Base-by-base conservation (phyloP, 2,797 vertebrate genomes). In the Labeo calbasu region DNA sequence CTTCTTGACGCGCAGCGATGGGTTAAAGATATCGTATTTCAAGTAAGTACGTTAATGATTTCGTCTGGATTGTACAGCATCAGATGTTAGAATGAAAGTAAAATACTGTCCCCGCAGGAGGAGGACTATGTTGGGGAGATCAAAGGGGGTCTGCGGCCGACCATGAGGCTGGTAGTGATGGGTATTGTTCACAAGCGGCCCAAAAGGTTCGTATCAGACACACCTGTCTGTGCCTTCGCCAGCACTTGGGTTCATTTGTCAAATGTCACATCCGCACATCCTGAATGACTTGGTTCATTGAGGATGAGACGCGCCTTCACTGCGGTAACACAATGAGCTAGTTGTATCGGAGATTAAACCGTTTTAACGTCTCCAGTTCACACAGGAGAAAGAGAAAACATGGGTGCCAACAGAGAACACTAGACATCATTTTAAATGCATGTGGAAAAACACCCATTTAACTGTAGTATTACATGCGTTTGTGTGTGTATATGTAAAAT, bases 121-220 rank as follows among this genome's bases (percentile, higher is more conserved):
- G 95, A 95, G 86, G 90, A 90, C 82, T 98, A 97, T 83, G 92
- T 92, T 85, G 97, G 97, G 55, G 95, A 96, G 91, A 97, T 97
- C 91, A 97, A 96, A 92, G 96, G 96, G 68, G 97, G 97, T 43
- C 86, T 97, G 91, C 95, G 95, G 93, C 96, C 97, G 88, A 93
- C 96, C 68, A 97, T 97, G 97, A 97, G 95, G 86, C 95, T 97
- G 89, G 93, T 95, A 9, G 92, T 98, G 57, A 97, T 97, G 93
- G 97, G 97, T 50, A 94, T 96, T 88, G 92, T 98, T 82, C 93
- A 95, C 90, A 91, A 95, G 88, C 96, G 94, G 73, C 95, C 97
- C 13, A 96, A 96, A 84, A 97, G 96, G 97, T 97, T 89, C 73
- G 94, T 90, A 61, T 77, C 75, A 53, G 80, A 72, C 65, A 69